Conservation (phyloP, 1,140 invertebrate genomes). For the Drosophila littoralis region DNA sequence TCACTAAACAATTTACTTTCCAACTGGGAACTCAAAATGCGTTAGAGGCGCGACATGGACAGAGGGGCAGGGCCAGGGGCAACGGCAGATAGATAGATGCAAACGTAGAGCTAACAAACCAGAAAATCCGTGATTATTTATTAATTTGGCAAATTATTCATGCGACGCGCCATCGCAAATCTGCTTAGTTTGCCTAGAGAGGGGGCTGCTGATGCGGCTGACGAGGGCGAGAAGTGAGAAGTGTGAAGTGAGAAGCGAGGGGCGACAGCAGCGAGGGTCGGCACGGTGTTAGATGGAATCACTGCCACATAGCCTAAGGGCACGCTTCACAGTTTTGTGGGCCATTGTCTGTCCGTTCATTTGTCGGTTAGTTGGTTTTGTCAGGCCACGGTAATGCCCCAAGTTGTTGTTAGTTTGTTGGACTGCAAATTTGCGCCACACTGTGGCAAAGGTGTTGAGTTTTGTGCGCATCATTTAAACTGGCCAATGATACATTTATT, state of each 20-base stretch:
- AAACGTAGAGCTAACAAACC: constrained; percentile 68
- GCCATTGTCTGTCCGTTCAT: constrained; percentile 25
- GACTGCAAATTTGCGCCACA: constrained; percentile 8
- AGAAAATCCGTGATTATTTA: constrained; percentile 80
- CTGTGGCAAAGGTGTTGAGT: constrained; percentile 5
- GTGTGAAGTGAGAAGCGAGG: too few relatives aligned
- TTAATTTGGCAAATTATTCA: constrained; percentile 81
- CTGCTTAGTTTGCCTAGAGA: constrained; percentile 54
- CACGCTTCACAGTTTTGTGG: constrained; percentile 28
- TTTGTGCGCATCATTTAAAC: not conserved
- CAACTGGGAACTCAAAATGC: constrained; percentile 28
- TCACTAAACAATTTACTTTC: constrained; percentile 27
- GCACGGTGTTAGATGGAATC: constrained; percentile 21
- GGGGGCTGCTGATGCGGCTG: too few relatives aligned
- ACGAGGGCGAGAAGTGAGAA: too few relatives aligned
- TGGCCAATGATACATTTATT: too few relatives aligned
- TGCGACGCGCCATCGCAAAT: constrained; percentile 67
- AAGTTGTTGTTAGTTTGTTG: constrained; percentile 36
- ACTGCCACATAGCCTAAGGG: constrained; percentile 33
- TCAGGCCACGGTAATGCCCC: not conserved
- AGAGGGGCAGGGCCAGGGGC: not conserved
- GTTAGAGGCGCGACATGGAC: not conserved
- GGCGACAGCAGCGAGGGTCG: not conserved
- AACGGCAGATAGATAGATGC: constrained; percentile 19
- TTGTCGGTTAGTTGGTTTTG: constrained; percentile 33